Percentiles rank a stretch among this genome's conserved stretches.
Evolutionary conservation across 2,888 invertebrate species (phyloP).

Genomic region (Neocrepidodera transversa): DNA sequence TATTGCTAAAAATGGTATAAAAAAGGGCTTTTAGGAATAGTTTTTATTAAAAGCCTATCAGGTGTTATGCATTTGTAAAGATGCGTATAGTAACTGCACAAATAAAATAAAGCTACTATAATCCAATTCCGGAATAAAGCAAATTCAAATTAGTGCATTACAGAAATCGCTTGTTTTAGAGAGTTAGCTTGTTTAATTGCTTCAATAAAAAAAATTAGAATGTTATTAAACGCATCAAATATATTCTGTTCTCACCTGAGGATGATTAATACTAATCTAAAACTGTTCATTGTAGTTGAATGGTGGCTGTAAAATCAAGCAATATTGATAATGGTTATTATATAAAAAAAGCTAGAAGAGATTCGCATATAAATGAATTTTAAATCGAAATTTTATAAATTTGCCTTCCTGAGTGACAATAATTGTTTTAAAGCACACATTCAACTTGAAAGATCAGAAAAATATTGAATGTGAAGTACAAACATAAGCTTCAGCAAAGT

Average conservation of each 20-base stretch:
- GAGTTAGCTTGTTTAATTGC: not conserved
- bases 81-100: no score
- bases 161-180: not conserved
- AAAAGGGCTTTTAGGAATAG: no score
- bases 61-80: no score
- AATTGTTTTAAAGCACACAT: no score
- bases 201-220: constrained; percentile 1
- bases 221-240: constrained; percentile 1
- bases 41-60: constrained; percentile 1
- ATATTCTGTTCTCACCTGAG: constrained; percentile 13
- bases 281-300: constrained; percentile 26
- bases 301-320: constrained; percentile 21
- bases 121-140: not conserved
- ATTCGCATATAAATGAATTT: no score
- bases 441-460: no score
- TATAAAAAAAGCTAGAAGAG: no score
- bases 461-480: no score
- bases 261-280: constrained; percentile 5
- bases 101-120: not conserved
- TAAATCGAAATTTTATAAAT: no score
- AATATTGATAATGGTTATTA: not conserved
- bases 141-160: constrained; percentile 1
- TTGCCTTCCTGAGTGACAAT: no score
- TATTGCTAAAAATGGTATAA: no score
- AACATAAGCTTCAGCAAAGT: no score